Evolutionary conservation across 1,140 invertebrate species (phyloP).

Genomic region (Pygmarrhopalites habei): DNA sequence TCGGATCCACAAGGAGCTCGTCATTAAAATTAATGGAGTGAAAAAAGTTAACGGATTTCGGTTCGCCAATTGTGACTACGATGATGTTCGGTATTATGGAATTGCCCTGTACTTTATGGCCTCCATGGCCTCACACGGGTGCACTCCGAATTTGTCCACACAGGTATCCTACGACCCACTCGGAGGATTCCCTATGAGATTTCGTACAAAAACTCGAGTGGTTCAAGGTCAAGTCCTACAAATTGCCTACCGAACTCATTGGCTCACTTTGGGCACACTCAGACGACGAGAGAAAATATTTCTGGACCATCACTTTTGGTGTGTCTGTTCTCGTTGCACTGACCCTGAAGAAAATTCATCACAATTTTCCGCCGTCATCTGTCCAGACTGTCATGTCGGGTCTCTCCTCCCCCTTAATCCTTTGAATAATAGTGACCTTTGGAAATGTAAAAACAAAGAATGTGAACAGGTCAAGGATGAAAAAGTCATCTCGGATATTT

Average conservation of each 20-base stretch:
- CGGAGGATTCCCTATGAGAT: not conserved
- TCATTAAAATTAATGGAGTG: not conserved
- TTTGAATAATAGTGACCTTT: not conserved
- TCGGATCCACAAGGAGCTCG: not conserved
- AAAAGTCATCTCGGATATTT: not conserved
- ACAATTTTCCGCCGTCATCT: conserved; percentile 63
- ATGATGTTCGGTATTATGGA: not conserved
- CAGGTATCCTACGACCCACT: conserved; percentile 5
- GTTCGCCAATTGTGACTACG: not conserved
- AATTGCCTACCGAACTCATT: conserved; percentile 64
- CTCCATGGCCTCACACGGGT: conserved; percentile 8
- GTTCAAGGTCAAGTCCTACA: conserved; percentile 56
- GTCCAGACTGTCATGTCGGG: conserved; percentile 42
- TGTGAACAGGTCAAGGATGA: not conserved
- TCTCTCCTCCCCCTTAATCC: not conserved
- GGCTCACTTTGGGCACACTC: conserved; percentile 58
- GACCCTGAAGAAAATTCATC: conserved; percentile 68
- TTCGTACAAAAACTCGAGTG: conserved; percentile 43
- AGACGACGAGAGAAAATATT: conserved; percentile 59
- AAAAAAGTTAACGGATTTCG: conserved; percentile 5
- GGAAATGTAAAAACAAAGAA: not conserved
- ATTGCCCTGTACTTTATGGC: not conserved
- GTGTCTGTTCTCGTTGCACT: conserved; percentile 59
- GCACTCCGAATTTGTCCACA: conserved; percentile 5
- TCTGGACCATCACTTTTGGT: conserved; percentile 68